A percentile compares a stretch with the other conserved stretches of the same genome.
These are phyloP conservation scores for Circaetus cinerascens DNA, from an alignment of 2,113 vertebrate genomes.

Conservation along the genomic window DNA sequence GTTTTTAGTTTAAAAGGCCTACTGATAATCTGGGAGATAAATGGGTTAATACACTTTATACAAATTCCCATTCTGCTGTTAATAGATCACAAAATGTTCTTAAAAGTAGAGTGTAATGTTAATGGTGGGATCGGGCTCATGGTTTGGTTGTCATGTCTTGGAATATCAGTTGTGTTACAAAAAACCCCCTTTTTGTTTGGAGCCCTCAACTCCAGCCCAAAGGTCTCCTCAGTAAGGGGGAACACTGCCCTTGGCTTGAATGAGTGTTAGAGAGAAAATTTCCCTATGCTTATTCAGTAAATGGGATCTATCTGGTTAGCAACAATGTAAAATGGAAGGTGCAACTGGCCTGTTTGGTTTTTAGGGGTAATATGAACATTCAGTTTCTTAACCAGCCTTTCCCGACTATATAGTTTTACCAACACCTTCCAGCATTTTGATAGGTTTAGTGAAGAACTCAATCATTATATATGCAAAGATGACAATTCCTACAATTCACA, in stretches of 20 bases:
- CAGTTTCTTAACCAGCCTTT: not conserved
- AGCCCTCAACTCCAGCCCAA: not conserved
- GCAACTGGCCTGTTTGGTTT: not conserved
- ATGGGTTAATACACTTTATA: not conserved
- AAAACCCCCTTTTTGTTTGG: not conserved
- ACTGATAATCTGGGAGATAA: not conserved
- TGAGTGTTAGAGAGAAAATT: not conserved
- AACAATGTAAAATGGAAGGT: not conserved
- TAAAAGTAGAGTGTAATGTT: not conserved
- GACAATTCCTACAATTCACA: not conserved
- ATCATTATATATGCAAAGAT: not conserved
- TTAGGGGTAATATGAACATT: not conserved
- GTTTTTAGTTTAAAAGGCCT: not conserved
- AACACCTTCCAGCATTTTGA: not conserved
- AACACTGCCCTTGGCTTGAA: not conserved
- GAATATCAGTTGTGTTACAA: not conserved
- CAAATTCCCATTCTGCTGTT: not conserved
- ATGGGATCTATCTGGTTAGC: not conserved
- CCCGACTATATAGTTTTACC: not conserved
- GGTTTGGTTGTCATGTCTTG: not conserved
- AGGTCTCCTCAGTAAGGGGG: not conserved
- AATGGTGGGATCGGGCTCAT: not conserved
- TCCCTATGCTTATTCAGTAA: not conserved
- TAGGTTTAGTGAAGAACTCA: not conserved
- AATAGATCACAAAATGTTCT: not conserved